Base-by-base conservation (phyloP, 2,888 invertebrate genomes). In the Sylvicola fuscatus region DNA sequence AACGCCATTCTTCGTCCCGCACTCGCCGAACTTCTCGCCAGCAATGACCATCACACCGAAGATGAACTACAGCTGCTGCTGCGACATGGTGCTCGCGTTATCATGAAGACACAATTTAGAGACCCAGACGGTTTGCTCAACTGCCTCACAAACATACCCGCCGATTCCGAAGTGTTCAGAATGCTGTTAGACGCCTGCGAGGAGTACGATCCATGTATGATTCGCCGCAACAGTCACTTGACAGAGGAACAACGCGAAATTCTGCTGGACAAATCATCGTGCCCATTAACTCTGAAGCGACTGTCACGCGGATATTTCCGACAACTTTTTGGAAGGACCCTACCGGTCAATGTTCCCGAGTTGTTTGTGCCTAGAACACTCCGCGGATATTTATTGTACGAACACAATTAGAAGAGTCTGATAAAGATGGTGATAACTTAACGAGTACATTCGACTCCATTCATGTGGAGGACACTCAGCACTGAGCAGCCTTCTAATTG, bases 41-140 rank as follows among this genome's bases (percentile, higher is more conserved):
- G 76, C 44, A 78, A 78, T 47, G 62, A 69, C n/a, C 68, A 70
- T 33, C 78, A 78, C 0, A 67, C 67, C 27, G 58, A 66, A 0
- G 67, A 70, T 13, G 66, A 86, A 7, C 68, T 87, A 1, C 61
- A 68, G 6, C 50, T 79, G 38, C 55, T 87, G 40, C 62, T 89
- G 3, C 66, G 70, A 49, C 71, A 82, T 47, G 87, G 87, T 1
- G 81, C 86, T 4, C 68, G 73, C 54, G 76, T 75, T 40, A 53
- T 62, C 42, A 76, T 82, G 66, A 80, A 81, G 55, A 80, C 80
- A 7, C 83, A 83, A 45, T 81, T 78, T 50, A 68, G 82, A 38
- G 81, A 86, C 49, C 82, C 83, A 0, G 77, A 79, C 49, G 84
- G 86, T 27, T 72, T 86, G 37, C 61, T 87, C 4, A 83, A 82